Evolutionary conservation across 2,113 vertebrate species (phyloP).

Genomic region (Muscicapa adusta): DNA sequence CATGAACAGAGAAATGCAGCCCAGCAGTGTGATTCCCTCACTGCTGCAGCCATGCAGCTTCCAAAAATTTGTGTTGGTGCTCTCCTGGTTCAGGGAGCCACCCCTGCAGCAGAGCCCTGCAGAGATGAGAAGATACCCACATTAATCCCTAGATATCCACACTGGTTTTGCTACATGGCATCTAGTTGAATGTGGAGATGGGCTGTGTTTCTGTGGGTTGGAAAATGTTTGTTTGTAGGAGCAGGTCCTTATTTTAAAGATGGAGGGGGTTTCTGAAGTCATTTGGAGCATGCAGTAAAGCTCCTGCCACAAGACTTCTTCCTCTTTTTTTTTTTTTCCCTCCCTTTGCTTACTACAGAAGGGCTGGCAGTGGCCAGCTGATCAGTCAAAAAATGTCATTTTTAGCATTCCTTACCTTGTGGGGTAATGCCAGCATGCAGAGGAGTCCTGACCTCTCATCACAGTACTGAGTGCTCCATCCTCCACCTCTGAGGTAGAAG

Average conservation of each 20-base stretch:
- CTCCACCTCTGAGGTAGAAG: neutral
- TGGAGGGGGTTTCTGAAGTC: neutral
- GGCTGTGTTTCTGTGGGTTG: neutral
- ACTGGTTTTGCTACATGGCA: rapidly evolving
- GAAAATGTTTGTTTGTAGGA: neutral
- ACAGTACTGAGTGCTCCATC: neutral
- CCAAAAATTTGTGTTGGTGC: neutral
- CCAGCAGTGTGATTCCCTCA: neutral
- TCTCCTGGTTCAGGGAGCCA: neutral
- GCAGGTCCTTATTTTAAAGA: no score
- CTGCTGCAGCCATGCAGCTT: neutral
- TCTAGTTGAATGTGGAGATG: no score
- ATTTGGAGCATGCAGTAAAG: neutral
- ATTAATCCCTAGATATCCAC: neutral
- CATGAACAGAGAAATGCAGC: neutral
- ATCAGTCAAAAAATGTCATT: neutral
- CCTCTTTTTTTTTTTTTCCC: neutral
- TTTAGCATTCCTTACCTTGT: neutral
- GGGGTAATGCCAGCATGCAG: neutral
- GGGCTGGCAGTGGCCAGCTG: neutral
- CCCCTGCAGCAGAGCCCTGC: neutral
- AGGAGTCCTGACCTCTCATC: neutral
- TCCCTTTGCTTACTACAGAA: rapidly evolving
- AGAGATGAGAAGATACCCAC: neutral
- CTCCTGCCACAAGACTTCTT: neutral